Evolutionary conservation across 53 echinoderm and acorn worm genomes (phyloP), one percentile per base, ranked within the genome.

Genomic region (Luidia sarsii): DNA sequence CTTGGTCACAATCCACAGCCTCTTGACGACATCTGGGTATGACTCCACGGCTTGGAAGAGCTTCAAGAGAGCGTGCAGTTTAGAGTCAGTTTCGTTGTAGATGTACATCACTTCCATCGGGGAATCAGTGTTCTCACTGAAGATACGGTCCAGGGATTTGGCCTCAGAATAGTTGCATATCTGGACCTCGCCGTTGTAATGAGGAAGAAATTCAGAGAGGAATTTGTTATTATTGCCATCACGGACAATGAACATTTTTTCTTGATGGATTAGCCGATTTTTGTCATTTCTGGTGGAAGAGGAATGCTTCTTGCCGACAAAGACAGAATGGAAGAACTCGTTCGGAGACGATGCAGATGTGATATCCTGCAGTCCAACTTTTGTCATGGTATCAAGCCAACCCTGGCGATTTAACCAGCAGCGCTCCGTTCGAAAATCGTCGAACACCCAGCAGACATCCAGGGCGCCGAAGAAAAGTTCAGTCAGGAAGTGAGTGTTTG

Each of bases 321-420:
- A 69, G 11, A 95, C 87, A 45, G 85, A 90, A 48, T 92, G 92
- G 77, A 92, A 92, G 50, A 95, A 61, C 14, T 92, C 83, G 16
- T 82, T 83, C 20, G 84, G 77, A 32, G 92, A 68, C 33, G 95
- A 92, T 37, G 67, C 80, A 34, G 82, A 80, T 50, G 77, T 60
- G 5, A 92, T 85, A 60, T 95, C 90, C 23, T 62, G 61, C 48
- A 90, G 90, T 2, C 95, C 95, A 82, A 75, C 84, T 10, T 50
- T 39, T 13, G 31, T 64, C 56, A 95, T 60, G n/a, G 74, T 64
- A 29, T 82, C 48, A 50, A 82, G 57, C 92, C 95, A 95, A 6
- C 51, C 70, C 15, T 79, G 24, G 25, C 83, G 82, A 50, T 75
- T 37, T 67, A 90, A 24, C 95, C 95, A 95, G 65, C 95, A 95